Evolutionary conservation across 2,888 invertebrate species (phyloP).

Genomic region (Ypsolopha sequella): DNA sequence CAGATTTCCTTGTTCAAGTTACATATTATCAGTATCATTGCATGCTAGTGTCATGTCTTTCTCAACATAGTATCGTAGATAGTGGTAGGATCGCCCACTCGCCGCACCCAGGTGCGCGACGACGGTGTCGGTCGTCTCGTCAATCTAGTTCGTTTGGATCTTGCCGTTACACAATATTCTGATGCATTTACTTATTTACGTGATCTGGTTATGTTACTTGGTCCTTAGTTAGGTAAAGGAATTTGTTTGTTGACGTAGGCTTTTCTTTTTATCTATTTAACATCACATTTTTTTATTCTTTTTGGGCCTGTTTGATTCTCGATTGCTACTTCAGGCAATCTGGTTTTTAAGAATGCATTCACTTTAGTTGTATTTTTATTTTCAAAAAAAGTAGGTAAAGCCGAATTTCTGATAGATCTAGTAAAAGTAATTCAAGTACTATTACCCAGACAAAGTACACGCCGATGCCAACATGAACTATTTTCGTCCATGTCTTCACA

Average conservation of each 20-base stretch:
- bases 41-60: not conserved
- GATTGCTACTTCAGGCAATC: no score
- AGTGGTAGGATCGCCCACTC: constrained; percentile 48
- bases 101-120: constrained; percentile 48
- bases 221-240: not conserved
- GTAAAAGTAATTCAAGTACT: not conserved
- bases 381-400: not conserved
- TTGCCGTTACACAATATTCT: constrained; percentile 31
- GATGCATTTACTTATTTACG: constrained; percentile 19
- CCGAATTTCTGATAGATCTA: not conserved
- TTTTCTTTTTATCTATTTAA: not conserved
- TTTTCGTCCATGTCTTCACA: constrained; percentile 42
- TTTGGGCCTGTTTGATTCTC: no score
- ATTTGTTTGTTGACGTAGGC: not conserved
- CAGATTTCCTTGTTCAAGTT: no score
- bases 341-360: no score
- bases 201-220: no score
- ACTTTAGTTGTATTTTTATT: no score
- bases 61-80: constrained; percentile 19
- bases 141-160: constrained; percentile 23
- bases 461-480: constrained; percentile 55
- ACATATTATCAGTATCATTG: no score
- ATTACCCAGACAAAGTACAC: constrained; percentile 21
- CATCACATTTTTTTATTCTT: not conserved
- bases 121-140: constrained; percentile 17